phyloP scores from a whole-genome alignment of 1,140 invertebrate genomes.

The Oscheius sp. region DNA sequence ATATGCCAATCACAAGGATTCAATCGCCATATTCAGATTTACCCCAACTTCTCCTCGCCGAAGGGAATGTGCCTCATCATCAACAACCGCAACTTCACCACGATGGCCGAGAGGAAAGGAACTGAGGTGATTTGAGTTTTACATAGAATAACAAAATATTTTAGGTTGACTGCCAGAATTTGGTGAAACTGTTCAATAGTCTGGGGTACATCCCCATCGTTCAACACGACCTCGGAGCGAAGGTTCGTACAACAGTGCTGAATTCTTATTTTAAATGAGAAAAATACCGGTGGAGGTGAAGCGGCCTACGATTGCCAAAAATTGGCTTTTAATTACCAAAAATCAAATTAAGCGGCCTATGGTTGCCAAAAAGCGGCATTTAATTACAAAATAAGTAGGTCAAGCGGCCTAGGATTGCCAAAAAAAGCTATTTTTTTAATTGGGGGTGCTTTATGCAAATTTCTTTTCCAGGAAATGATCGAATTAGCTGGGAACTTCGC shows the following conservation, averaged over 20 bases:
- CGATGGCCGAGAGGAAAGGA: slow-evolving; percentile 32
- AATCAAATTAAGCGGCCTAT: too few relatives aligned
- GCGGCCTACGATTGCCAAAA: too few relatives aligned
- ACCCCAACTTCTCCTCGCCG: slow-evolving; percentile 22
- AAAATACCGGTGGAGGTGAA: too few relatives aligned
- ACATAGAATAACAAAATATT: background rate
- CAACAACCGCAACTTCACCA: slow-evolving; percentile 31
- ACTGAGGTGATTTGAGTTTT: slow-evolving; percentile 2
- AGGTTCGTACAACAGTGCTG: too few relatives aligned
- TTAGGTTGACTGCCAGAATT: slow-evolving; percentile 17
- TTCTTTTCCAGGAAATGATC: slow-evolving; percentile 22
- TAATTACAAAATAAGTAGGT: background rate
- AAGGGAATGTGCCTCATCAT: slow-evolving; percentile 36
- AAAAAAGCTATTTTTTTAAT: too few relatives aligned
- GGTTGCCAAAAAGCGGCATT: too few relatives aligned
- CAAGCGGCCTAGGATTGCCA: too few relatives aligned
- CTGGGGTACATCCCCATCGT: slow-evolving; percentile 20
- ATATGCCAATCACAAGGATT: too few relatives aligned
- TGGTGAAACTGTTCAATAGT: slow-evolving; percentile 18
- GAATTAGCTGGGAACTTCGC: slow-evolving; percentile 16
- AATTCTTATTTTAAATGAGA: too few relatives aligned
- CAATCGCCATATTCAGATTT: slow-evolving; percentile 15
- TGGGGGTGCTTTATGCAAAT: background rate
- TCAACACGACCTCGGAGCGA: slow-evolving; percentile 27
- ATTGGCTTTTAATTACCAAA: too few relatives aligned